Base-by-base conservation (phyloP, 2,113 vertebrate genomes). In the Rafetus swinhoei region DNA sequence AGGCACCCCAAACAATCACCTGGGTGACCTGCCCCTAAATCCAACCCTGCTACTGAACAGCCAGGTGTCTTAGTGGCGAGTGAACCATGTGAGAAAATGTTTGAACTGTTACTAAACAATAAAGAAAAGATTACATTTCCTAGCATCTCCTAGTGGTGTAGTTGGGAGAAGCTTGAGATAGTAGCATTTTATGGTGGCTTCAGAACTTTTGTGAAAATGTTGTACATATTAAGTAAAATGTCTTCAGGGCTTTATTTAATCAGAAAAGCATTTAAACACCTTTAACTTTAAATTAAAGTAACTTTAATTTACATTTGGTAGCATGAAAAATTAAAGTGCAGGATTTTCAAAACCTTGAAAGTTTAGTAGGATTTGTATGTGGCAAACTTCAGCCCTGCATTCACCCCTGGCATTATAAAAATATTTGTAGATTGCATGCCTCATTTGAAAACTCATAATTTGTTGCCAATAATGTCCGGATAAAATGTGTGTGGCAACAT, bases 261-360 rank as follows among this genome's bases (percentile, higher is more conserved):
- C 79, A 89, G 83, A 94, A 90, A 82, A 52, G 22, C 82, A 35
- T 69, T 69, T 8, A 86, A 95, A 85, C 4, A 9, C 77, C 84
- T 88, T 93, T 32, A 89, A 93, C 91, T 91, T 45, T 45, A 45
- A 45, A 45, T 45, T 45, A 45, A 80, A 92, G 85, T 22, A 53
- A 54, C 35, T 93, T 45, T 93, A 90, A 87, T 94, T 91, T 94
- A 60, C 89, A 93, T 95, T 97, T 95, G 45, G 83, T 59, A 77
- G 62, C 93, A 90, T 85, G 69, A 94, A 89, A 62, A 89, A 55
- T 89, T 94, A 88, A 83, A 85, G 39, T 62, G 35, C 55, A 69
- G 79, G 90, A 93, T 97, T 92, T 97, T 95, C 74, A 87, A 90
- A 93, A 84, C 52, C 90, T 29, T 94, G 55, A 85, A 96, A 95